Base-by-base conservation (phyloP, 64 coral and sea anemone genomes). In the Stichodactyla helianthus region DNA sequence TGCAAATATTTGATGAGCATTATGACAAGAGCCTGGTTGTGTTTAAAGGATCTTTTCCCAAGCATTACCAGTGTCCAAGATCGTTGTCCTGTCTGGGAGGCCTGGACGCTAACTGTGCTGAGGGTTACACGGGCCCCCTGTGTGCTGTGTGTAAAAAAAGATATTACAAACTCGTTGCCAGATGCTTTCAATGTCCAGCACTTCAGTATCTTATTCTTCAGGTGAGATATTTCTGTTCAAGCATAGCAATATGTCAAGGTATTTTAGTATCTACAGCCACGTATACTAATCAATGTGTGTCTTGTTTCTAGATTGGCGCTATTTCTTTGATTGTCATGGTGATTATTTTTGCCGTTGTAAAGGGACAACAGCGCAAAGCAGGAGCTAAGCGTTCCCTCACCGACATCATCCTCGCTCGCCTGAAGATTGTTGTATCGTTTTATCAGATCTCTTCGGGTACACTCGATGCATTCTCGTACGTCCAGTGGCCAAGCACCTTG, bases 21-120 rank as follows among this genome's bases (percentile, higher is more conserved):
- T 90, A 90, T 64, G 22, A 25, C 22, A 78, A 18, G 18, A 18
- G 58, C 74, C 64, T 50, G n/a, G 18, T 31, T 15, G 53, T 53
- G 83, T 90, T 90, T 84, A 44, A 77, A 1, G 82, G 82, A 27
- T 53, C 64, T 26, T 54, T 90, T 9, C 88, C 88, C 19, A 44
- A 74, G 14, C 59, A 77, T 15, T 85, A 90, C 82, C 28, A 26
- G 81, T 90, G 88, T 54, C 82, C 62, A 23, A 26, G 51, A n/a
- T 14, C 60, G 9, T 58, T 83, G 22, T 79, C 88, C 4, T 90
- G 88, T 83, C 88, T 90, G n/a, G 88, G 88, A 76, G 88, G 82
- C 7, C 64, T 84, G 82, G 51, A 85, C 7, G 82, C 88, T 10
- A 84, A 16, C 10, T 90, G 88, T 77, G 82, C 88, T 26, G 10